Percentiles rank a stretch among this genome's conserved stretches.
Conservation (phyloP, 2,888 invertebrate genomes). For the Thymelicus sylvestris region DNA sequence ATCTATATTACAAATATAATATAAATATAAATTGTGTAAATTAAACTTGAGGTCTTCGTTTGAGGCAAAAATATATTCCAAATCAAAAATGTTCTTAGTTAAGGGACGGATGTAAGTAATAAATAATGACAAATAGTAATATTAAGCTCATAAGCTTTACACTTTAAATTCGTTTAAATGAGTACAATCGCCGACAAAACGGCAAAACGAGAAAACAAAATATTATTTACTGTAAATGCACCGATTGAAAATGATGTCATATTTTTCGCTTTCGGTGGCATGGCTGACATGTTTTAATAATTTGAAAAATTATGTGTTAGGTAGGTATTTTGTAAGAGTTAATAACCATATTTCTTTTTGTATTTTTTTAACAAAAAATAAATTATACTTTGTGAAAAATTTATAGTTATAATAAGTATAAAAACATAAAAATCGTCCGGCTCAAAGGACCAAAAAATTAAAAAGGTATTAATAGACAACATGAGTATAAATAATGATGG, state of each 20-base stretch:
- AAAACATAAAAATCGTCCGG: neutral
- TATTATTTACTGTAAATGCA: neutral
- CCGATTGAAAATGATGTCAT: neutral
- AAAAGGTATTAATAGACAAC: neutral
- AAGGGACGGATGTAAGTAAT: neutral
- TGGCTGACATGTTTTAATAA: neutral
- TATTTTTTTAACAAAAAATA: too few relatives aligned
- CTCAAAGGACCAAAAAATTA: neutral
- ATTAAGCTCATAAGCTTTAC: neutral
- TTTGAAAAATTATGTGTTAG: neutral
- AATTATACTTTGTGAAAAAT: too few relatives aligned
- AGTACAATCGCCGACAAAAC: neutral
- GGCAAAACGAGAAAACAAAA: neutral
- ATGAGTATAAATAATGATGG: conserved; percentile 1
- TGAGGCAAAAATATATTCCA: neutral
- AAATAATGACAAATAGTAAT: neutral
- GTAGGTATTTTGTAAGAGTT: too few relatives aligned
- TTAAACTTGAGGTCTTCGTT: neutral
- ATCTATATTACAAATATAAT: too few relatives aligned
- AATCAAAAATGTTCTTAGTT: neutral
- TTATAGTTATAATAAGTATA: too few relatives aligned
- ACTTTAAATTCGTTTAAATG: neutral
- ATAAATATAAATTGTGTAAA: conserved; percentile 1
- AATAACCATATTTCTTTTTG: too few relatives aligned
- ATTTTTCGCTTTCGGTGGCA: neutral